phyloP scores from a whole-genome alignment of 2,888 invertebrate species.

The Aspidapion aeneum region DNA sequence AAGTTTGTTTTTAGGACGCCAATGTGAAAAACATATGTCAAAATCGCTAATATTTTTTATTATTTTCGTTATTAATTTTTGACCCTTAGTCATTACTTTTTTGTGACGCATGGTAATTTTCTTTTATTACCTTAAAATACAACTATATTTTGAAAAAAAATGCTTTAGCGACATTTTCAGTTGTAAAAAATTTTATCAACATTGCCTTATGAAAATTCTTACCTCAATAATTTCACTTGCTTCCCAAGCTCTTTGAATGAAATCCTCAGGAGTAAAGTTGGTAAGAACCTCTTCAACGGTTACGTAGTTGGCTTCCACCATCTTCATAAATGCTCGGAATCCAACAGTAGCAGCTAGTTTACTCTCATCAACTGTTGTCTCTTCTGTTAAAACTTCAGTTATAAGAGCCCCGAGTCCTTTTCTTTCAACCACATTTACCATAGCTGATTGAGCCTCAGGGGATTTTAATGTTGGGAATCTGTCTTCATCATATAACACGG shows the following conservation, averaged over 20 bases:
- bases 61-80: too few relatives aligned
- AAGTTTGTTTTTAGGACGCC: too few relatives aligned
- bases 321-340: conserved; percentile 80
- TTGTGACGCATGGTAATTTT: too few relatives aligned
- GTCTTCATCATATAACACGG: conserved; percentile 72
- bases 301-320: conserved; percentile 77
- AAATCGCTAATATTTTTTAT: too few relatives aligned
- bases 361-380: conserved; percentile 73
- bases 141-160: too few relatives aligned
- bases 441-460: conserved; percentile 79
- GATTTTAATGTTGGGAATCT: conserved; percentile 75
- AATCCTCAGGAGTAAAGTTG: conserved; percentile 80
- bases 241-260: conserved; percentile 79
- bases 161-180: too few relatives aligned
- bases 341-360: conserved; percentile 76
- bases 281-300: conserved; percentile 83
- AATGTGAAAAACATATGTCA: too few relatives aligned
- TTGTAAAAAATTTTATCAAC: too few relatives aligned
- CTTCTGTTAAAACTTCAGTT: conserved; percentile 77
- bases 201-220: too few relatives aligned
- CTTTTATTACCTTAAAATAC: too few relatives aligned
- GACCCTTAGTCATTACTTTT: too few relatives aligned
- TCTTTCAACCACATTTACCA: conserved; percentile 80
- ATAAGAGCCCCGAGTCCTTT: conserved; percentile 79
- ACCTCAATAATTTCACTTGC: conserved; percentile 66